Evolutionary conservation across 2,888 invertebrate species (phyloP), one percentile per base, ranked within the genome.

Genomic region (Lamellibrachia columna): DNA sequence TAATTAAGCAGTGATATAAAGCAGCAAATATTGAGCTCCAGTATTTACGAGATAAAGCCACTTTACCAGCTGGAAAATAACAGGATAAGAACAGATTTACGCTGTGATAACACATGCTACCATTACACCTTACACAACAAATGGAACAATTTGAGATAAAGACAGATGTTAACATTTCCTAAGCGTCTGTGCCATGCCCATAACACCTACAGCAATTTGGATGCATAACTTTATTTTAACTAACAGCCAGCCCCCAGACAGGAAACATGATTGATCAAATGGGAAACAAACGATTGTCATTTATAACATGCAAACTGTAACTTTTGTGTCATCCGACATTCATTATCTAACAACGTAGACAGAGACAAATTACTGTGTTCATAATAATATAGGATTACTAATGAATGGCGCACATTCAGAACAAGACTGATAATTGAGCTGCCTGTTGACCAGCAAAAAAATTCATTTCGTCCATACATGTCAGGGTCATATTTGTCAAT

Each of bases 241-340:
- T 75, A 75, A 75, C 75, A 75, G 75, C 75, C 75, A 75, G 75
- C 75, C n/a, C n/a, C n/a, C 75, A 75, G 75, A 75, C 75, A 75
- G 75, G n/a, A 75, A 22, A 75, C 15, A 22, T 75, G 75, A 75
- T 75, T 75, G 22, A 75, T 75, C 75, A 75, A 75, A 75, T 7
- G 75, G 75, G 75, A 75, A 75, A 75, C 75, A 75, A 75, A 75
- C 22, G 11, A 75, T n/a, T 75, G 40, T 40, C 15, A 22, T 75
- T 15, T 75, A 75, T 75, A n/a, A 75, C 75, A 75, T 75, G 22
- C 75, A 75, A 75, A 75, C 15, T 15, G 75, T 75, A n/a, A 75
- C 6, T 75, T 75, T 58, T 58, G 58, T 15, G 58, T 58, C 58
- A 58, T 15, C 11, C 75, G 22, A 22, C 75, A 75, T 75, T 75